Conservation (phyloP, 2,797 vertebrate species). For the Poeciliopsis turneri region DNA sequence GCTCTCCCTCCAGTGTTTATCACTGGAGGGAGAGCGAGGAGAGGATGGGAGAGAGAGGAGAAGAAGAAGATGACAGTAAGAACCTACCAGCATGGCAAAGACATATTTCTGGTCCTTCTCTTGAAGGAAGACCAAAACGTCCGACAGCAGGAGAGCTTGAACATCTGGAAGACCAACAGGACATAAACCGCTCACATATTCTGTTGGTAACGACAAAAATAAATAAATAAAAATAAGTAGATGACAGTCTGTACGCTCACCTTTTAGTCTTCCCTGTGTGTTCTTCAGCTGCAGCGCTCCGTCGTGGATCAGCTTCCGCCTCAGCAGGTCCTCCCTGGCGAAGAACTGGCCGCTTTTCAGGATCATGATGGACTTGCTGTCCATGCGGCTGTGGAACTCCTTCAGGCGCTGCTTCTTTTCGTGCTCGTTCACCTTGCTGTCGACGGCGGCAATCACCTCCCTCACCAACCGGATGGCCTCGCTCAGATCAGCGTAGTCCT, state of each 20-base stretch:
- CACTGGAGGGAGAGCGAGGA: slow-evolving; percentile 6
- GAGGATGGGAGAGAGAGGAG: not conserved
- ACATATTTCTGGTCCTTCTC: slow-evolving; percentile 98
- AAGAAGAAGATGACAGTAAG: not conserved
- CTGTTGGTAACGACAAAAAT: not conserved
- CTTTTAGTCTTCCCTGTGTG: slow-evolving; percentile 87
- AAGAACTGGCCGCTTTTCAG: slow-evolving; percentile 97
- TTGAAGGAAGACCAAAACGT: slow-evolving; percentile 93
- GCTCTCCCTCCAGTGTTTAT: slow-evolving; percentile 19
- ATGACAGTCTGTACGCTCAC: slow-evolving; percentile 64
- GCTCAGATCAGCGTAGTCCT: slow-evolving; percentile 85
- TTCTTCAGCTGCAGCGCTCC: slow-evolving; percentile 89
- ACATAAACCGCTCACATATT: not conserved
- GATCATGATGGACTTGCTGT: slow-evolving; percentile 96
- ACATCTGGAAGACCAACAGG: slow-evolving; percentile 82
- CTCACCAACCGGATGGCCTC: slow-evolving; percentile 88
- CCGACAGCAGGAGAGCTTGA: slow-evolving; percentile 93
- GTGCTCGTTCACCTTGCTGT: slow-evolving; percentile 92
- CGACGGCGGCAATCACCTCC: slow-evolving; percentile 88
- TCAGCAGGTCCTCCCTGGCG: slow-evolving; percentile 90
- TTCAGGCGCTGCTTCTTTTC: slow-evolving; percentile 90
- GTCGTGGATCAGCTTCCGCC: slow-evolving; percentile 90
- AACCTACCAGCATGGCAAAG: slow-evolving; percentile 93
- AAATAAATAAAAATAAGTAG: not conserved
- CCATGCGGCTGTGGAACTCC: slow-evolving; percentile 90